Percentiles rank a stretch among this genome's conserved stretches.
Evolutionary conservation across 2,113 vertebrate genomes (phyloP).

Genomic region (Hydropotes inermis): DNA sequence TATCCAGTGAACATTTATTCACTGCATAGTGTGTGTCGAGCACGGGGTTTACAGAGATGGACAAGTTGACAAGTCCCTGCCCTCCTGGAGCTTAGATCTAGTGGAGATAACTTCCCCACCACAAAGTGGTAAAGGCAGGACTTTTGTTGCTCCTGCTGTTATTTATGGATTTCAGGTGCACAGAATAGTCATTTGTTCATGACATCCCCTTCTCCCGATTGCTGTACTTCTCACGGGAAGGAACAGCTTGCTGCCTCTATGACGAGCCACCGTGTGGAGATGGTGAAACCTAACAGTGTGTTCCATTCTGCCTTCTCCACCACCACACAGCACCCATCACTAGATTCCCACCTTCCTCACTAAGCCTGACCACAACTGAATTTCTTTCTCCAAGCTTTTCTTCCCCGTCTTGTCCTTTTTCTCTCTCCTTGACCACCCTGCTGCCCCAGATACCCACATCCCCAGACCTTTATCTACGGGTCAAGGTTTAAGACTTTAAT

Average conservation of each 20-base stretch:
- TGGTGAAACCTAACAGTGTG: conserved; percentile 85
- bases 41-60: not conserved
- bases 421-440: not conserved
- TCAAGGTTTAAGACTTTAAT: not conserved
- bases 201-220: not conserved
- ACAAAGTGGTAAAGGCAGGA: not conserved
- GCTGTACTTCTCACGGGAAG: conserved; percentile 79
- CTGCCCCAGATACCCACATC: not conserved
- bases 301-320: conserved; percentile 85
- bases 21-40: not conserved
- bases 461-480: not conserved
- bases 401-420: not conserved
- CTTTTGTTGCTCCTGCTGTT: not conserved
- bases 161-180: not conserved
- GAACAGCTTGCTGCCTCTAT: conserved; percentile 87
- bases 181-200: not conserved
- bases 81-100: not conserved
- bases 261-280: conserved; percentile 85
- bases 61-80: not conserved
- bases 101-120: not conserved
- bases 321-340: conserved; percentile 67
- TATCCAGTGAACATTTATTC: not conserved
- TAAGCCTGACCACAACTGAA: conserved; percentile 77
- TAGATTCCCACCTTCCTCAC: conserved; percentile 78
- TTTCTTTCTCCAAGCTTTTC: not conserved